A percentile compares a stretch with the other conserved stretches of the same genome.
Evolutionary conservation across 2,888 invertebrate genomes (phyloP).

Genomic region (Acanthosepion pharaonis): DNA sequence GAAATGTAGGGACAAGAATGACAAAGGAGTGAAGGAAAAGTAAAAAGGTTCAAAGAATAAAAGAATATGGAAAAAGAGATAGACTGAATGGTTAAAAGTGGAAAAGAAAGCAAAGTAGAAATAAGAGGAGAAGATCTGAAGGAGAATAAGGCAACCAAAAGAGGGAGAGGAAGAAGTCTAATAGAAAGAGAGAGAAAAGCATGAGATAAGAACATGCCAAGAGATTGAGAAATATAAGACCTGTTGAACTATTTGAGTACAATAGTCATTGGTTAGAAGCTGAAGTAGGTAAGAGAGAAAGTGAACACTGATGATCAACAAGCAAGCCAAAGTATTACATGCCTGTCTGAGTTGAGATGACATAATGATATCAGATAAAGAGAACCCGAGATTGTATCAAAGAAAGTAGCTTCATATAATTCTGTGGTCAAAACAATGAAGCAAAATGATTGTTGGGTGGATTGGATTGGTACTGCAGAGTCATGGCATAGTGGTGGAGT

Average conservation of each 20-base stretch:
- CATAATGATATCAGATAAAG: conserved; percentile 23
- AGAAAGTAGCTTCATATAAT: not conserved
- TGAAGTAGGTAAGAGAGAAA: not conserved
- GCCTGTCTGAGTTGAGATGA: not conserved
- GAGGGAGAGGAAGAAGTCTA: not conserved
- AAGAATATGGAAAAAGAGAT: not conserved
- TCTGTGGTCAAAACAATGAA: conserved; percentile 4
- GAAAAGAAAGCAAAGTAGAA: not conserved
- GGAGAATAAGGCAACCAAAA: not conserved
- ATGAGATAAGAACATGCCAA: not conserved
- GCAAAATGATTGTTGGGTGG: not conserved
- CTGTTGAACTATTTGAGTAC: not conserved
- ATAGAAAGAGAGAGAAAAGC: not conserved
- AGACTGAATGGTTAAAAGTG: not conserved
- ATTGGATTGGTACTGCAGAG: not conserved
- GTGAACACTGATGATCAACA: not conserved
- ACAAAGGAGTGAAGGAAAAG: not conserved
- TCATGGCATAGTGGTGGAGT: not conserved
- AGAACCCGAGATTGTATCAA: not conserved
- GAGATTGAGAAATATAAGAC: not conserved
- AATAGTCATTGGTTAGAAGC: not conserved
- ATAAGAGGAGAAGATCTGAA: not conserved
- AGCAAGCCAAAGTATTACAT: not conserved
- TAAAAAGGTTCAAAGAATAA: not conserved
- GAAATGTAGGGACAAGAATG: not conserved